phyloP scores from a whole-genome alignment of 2,797 vertebrate genomes.

The Ibycter americanus region DNA sequence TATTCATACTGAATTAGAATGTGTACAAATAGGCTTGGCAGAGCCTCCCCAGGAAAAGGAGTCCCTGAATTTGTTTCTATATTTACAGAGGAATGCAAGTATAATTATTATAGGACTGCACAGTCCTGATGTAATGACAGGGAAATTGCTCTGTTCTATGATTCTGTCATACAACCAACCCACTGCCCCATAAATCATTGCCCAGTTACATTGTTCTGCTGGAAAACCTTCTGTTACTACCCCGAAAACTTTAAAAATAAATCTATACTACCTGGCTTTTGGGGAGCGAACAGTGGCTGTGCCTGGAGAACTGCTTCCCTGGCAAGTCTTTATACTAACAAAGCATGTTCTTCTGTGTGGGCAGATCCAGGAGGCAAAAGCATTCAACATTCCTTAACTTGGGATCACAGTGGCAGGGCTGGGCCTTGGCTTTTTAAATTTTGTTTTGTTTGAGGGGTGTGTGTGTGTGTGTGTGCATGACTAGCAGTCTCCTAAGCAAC shows the following conservation, averaged over 20 bases:
- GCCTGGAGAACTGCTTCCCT: background rate
- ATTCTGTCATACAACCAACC: background rate
- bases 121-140: background rate
- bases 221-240: background rate
- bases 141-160: background rate
- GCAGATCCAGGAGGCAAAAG: background rate
- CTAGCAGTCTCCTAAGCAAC: slow-evolving; percentile 26
- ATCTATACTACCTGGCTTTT: background rate
- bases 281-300: background rate
- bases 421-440: background rate
- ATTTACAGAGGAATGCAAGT: background rate
- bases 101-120: background rate
- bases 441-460: background rate
- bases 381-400: background rate
- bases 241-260: background rate
- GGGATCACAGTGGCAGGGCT: background rate
- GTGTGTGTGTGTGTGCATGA: too few relatives aligned
- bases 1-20: background rate
- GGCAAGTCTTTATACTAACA: background rate
- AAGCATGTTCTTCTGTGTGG: background rate
- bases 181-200: background rate
- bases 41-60: background rate
- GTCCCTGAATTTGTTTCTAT: background rate
- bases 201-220: background rate
- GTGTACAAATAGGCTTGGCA: background rate